Evolutionary conservation across 2,113 vertebrate species (phyloP).

Genomic region (Pantherophis guttatus): DNA sequence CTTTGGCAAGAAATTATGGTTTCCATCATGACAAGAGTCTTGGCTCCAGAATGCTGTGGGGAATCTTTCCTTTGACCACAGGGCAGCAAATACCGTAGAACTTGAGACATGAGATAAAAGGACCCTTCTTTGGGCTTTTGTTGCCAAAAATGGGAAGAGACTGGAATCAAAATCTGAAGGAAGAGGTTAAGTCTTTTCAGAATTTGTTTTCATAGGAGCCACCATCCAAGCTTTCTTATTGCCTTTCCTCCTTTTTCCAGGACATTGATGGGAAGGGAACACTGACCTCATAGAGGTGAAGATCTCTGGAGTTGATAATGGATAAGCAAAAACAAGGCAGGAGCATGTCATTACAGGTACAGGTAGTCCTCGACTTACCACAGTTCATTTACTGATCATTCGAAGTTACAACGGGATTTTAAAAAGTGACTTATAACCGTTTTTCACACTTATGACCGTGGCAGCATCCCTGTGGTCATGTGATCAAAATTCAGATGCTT

Average conservation of each 20-base stretch:
- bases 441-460: no score
- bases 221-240: constrained; percentile 2
- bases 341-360: not conserved
- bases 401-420: no score
- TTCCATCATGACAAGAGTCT: not conserved
- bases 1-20: not conserved
- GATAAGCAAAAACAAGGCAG: not conserved
- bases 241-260: not conserved
- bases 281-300: not conserved
- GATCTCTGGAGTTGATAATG: not conserved
- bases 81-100: not conserved
- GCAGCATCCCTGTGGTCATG: no score
- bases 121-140: not conserved
- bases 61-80: constrained; percentile 13
- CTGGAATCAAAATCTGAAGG: not conserved
- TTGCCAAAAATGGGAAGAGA: not conserved
- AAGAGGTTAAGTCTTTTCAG: not conserved
- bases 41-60: not conserved
- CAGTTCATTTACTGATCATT: no score
- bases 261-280: not conserved
- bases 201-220: not conserved
- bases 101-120: not conserved
- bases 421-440: no score
- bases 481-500: no score
- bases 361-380: no score